These are phyloP conservation scores for Scaeva pyrastri DNA, from an alignment of 2,888 invertebrate species.

Conservation along the genomic window DNA sequence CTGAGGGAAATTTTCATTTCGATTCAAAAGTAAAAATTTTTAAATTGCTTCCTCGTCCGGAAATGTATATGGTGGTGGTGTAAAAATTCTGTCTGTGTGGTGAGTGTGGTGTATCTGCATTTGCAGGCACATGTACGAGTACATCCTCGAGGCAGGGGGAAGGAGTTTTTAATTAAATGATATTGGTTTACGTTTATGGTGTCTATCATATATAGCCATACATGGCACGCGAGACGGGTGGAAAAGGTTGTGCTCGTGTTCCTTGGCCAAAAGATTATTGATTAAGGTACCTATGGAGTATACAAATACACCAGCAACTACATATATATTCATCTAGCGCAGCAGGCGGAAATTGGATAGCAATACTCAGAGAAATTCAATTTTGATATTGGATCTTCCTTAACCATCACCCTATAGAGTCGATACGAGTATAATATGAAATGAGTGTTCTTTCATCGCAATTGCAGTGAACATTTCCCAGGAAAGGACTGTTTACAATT, in stretches of 20 bases:
- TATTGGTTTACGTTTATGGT: constrained; percentile 35
- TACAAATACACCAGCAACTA: background rate
- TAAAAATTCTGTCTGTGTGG: constrained; percentile 15
- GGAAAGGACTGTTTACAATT: constrained; percentile 13
- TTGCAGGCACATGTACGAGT: background rate
- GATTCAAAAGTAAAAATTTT: constrained; percentile 16
- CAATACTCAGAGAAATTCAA: constrained; percentile 29
- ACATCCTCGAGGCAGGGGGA: constrained; percentile 11
- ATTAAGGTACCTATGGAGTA: constrained; percentile 4
- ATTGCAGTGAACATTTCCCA: constrained; percentile 38
- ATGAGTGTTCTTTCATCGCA: constrained; percentile 28
- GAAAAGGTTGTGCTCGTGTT: background rate
- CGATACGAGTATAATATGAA: background rate
- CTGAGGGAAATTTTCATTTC: constrained; percentile 10
- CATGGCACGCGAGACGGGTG: background rate
- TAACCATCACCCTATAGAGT: background rate
- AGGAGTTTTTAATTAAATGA: constrained; percentile 39
- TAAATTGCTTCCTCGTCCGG: constrained; percentile 23
- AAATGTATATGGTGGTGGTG: constrained; percentile 16
- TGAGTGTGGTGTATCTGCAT: background rate
- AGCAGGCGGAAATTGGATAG: constrained; percentile 24
- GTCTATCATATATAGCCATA: background rate
- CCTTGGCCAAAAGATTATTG: constrained; percentile 11
- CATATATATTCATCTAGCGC: background rate
- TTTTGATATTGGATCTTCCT: constrained; percentile 32